phyloP scores from a whole-genome alignment of 1,140 invertebrate species.

The Ylistrum balloti region DNA sequence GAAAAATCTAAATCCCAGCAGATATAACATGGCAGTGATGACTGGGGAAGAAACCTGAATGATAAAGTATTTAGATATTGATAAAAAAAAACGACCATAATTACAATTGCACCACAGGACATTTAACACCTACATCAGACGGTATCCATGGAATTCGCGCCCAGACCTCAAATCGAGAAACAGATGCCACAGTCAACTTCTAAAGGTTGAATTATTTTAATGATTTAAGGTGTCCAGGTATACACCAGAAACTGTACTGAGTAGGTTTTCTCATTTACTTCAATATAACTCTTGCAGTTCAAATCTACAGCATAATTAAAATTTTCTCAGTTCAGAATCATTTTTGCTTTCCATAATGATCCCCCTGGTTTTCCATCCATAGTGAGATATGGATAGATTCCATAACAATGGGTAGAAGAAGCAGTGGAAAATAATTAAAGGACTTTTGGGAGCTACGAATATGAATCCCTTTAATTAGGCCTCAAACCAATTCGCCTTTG shows the following conservation, averaged over 20 bases:
- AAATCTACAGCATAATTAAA: constrained; percentile 4
- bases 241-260: not conserved
- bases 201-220: constrained; percentile 28
- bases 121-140: not conserved
- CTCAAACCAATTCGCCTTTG: constrained; percentile 32
- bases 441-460: constrained; percentile 37
- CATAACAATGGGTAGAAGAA: not conserved
- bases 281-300: constrained; percentile 2
- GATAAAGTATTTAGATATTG: constrained; percentile 21
- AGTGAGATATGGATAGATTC: not conserved
- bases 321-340: not conserved
- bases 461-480: constrained; percentile 40
- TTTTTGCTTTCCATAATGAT: constrained; percentile 16
- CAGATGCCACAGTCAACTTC: constrained; percentile 16
- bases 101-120: constrained; percentile 20
- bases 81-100: constrained; percentile 40
- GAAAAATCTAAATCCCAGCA: not conserved
- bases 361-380: not conserved
- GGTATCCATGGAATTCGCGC: not conserved
- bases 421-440: not conserved
- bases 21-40: not conserved
- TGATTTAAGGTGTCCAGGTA: constrained; percentile 1
- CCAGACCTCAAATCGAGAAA: constrained; percentile 12
- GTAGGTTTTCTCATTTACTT: not conserved
- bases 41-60: not conserved